Evolutionary conservation across 2,888 invertebrate genomes (phyloP).

Genomic region (Amiota mariae): DNA sequence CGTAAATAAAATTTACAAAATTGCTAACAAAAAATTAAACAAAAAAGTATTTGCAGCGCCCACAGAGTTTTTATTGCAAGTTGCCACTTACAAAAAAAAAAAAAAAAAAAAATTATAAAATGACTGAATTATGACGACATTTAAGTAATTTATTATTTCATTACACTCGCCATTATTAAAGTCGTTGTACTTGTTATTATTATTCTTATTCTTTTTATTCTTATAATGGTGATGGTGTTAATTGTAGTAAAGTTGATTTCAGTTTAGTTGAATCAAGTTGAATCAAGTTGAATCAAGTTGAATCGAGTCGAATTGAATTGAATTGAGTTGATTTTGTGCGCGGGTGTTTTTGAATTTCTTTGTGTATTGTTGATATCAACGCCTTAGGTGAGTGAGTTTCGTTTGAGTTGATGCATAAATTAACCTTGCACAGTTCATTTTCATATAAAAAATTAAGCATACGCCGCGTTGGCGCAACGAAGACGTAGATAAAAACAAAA

Average conservation of each 20-base stretch:
- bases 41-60: neutral
- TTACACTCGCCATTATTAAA: neutral
- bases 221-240: too few relatives aligned
- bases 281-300: too few relatives aligned
- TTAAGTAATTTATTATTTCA: neutral
- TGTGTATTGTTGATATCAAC: neutral
- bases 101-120: neutral
- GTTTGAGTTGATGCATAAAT: slow-evolving; percentile 4
- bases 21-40: neutral
- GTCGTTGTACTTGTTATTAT: neutral
- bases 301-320: too few relatives aligned
- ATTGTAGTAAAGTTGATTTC: neutral
- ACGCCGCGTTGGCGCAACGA: neutral
- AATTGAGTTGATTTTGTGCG: neutral
- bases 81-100: neutral
- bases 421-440: slow-evolving; percentile 16
- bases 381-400: neutral
- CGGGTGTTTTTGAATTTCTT: neutral
- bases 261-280: too few relatives aligned
- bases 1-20: slow-evolving; percentile 6
- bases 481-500: neutral
- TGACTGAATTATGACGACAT: neutral
- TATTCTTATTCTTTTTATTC: neutral
- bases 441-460: neutral
- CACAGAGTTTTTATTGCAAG: neutral